phyloP scores from a whole-genome alignment of 2,888 invertebrate species.

The Rhopalosiphum nymphaeae region DNA sequence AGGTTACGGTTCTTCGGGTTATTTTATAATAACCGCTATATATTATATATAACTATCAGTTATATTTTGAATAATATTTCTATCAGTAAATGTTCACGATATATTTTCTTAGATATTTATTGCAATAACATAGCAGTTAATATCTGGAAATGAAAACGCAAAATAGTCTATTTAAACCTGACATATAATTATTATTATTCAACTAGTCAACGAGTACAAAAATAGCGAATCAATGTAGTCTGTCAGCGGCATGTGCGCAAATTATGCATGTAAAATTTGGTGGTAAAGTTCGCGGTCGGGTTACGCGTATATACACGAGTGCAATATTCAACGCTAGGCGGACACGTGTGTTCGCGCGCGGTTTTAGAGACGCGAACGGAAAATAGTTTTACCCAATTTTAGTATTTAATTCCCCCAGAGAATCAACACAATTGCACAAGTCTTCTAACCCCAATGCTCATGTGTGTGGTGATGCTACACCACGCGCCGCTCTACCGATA shows the following conservation, averaged over 20 bases:
- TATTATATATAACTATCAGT: neutral
- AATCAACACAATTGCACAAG: conserved; percentile 56
- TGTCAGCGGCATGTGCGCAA: conserved; percentile 1
- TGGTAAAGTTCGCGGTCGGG: conserved; percentile 22
- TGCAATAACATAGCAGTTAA: no score
- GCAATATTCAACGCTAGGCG: conserved; percentile 20
- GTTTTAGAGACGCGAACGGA: conserved; percentile 22
- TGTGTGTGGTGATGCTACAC: neutral
- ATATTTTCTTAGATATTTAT: no score
- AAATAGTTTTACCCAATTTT: conserved; percentile 65
- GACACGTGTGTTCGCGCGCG: neutral
- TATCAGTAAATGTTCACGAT: no score
- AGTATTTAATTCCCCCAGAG: conserved; percentile 66
- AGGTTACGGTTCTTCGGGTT: neutral
- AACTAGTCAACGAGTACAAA: neutral
- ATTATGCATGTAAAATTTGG: conserved; percentile 16
- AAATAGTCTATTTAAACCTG: no score
- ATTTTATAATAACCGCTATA: neutral
- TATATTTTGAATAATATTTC: neutral
- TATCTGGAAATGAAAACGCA: no score
- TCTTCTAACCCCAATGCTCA: neutral
- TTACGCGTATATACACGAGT: neutral
- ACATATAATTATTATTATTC: neutral
- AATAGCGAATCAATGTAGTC: conserved; percentile 34
- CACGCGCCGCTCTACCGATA: neutral